Percentiles rank a stretch among this genome's conserved stretches.
Conservation (phyloP, 1,140 invertebrate species). For the Calliphora vicina region DNA sequence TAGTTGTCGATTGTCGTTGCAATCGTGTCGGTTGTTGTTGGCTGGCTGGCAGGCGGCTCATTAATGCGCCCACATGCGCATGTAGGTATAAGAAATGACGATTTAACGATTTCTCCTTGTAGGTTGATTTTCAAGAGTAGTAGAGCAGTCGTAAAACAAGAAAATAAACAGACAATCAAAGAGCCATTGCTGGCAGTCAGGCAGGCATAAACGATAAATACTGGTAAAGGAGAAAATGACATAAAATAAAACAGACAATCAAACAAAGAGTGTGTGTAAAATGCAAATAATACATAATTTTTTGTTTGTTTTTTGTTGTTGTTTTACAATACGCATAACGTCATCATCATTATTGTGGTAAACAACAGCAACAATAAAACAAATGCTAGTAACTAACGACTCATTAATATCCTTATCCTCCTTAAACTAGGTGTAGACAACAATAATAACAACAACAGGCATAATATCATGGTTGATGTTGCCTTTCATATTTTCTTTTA, state of each 20-base stretch:
- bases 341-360: neutral
- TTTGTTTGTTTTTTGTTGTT: too few species aligned
- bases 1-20: neutral
- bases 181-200: too few species aligned
- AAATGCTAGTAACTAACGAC: neutral
- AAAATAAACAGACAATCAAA: neutral
- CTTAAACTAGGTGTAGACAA: neutral
- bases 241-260: neutral
- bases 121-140: conserved; percentile 8
- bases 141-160: neutral
- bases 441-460: neutral
- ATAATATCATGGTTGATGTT: neutral
- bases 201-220: neutral
- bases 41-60: neutral
- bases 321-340: neutral
- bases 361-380: neutral
- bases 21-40: neutral
- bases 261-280: neutral
- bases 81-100: conserved; percentile 5
- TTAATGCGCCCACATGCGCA: conserved; percentile 3
- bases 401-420: neutral
- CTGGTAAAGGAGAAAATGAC: neutral
- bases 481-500: neutral
- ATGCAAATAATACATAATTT: neutral
- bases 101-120: conserved; percentile 13